Conservation (phyloP, 2,113 vertebrate genomes). For the Ondatra zibethicus region DNA sequence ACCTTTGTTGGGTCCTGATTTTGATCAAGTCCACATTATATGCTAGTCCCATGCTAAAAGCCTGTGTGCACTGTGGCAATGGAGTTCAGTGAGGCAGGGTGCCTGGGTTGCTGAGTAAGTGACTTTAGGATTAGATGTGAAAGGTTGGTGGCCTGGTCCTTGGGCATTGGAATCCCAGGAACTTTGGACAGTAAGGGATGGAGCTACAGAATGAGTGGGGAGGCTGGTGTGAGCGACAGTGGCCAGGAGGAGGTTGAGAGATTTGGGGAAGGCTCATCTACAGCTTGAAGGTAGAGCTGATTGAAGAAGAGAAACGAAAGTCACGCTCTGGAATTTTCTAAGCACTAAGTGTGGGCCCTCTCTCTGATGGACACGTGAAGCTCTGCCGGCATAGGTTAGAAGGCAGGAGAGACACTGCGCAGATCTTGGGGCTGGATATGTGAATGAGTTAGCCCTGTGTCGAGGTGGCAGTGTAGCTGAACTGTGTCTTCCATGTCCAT, state of each 20-base stretch:
- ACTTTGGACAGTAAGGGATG: neutral
- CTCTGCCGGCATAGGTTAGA: neutral
- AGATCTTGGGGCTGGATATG: neutral
- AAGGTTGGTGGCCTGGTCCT: fast-evolving
- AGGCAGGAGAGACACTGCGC: too few species aligned
- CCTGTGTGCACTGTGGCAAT: neutral
- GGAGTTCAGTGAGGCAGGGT: neutral
- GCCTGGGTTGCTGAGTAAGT: fast-evolving
- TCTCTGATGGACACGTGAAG: too few species aligned
- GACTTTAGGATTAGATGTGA: fast-evolving
- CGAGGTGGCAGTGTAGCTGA: neutral
- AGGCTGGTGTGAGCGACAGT: neutral
- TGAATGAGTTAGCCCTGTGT: fast-evolving
- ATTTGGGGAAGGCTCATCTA: neutral
- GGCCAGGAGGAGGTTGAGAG: neutral
- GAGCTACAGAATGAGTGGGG: neutral
- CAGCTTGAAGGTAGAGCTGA: neutral
- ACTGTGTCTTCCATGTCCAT: neutral
- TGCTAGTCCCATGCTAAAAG: neutral
- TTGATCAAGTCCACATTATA: neutral
- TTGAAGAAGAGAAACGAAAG: neutral
- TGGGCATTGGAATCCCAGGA: neutral
- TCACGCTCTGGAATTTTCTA: neutral
- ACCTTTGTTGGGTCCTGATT: neutral
- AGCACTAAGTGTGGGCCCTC: neutral